phyloP scores from a whole-genome alignment of 92 coral and sea anemone genomes.

The Epizoanthus fatuus region DNA sequence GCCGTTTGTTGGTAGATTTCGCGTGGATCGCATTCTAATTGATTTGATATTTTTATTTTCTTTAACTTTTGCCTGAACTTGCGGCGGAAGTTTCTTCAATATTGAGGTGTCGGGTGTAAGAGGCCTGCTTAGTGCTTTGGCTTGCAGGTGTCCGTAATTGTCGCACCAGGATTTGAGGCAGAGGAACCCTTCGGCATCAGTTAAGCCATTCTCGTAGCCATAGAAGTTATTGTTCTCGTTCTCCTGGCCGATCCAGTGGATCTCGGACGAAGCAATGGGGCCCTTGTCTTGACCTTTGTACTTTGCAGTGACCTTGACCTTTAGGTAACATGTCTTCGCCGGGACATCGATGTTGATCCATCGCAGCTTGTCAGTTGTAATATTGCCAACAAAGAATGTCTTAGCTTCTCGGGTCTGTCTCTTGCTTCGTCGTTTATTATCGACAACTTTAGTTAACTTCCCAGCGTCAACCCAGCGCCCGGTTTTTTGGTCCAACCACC shows the following conservation, averaged over 20 bases:
- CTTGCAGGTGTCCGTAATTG: constrained; percentile 45
- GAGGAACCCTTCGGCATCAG: constrained; percentile 17
- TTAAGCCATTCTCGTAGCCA: constrained; percentile 26
- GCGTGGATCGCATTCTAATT: constrained; percentile 23
- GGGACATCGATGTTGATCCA: constrained; percentile 34
- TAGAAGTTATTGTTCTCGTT: constrained; percentile 33
- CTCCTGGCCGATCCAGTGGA: constrained; percentile 32
- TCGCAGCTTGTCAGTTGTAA: constrained; percentile 34
- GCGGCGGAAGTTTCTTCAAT: constrained; percentile 6
- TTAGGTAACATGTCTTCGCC: constrained; percentile 23
- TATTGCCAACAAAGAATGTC: constrained; percentile 25
- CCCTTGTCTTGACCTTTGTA: background rate
- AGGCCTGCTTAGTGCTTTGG: background rate
- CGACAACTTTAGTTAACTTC: constrained; percentile 17
- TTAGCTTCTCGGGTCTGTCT: background rate
- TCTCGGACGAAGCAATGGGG: constrained; percentile 1
- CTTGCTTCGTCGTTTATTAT: constrained; percentile 32
- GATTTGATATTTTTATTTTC: background rate
- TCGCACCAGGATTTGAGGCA: constrained; percentile 53
- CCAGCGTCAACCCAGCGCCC: constrained; percentile 76
- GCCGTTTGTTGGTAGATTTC: background rate
- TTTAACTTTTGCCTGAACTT: constrained; percentile 1
- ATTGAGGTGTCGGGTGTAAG: constrained; percentile 19
- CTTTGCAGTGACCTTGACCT: constrained; percentile 1
- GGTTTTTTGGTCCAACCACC: constrained; percentile 74